Evolutionary conservation across 2,113 vertebrate genomes (phyloP).

Genomic region (Ammospiza caudacuta): DNA sequence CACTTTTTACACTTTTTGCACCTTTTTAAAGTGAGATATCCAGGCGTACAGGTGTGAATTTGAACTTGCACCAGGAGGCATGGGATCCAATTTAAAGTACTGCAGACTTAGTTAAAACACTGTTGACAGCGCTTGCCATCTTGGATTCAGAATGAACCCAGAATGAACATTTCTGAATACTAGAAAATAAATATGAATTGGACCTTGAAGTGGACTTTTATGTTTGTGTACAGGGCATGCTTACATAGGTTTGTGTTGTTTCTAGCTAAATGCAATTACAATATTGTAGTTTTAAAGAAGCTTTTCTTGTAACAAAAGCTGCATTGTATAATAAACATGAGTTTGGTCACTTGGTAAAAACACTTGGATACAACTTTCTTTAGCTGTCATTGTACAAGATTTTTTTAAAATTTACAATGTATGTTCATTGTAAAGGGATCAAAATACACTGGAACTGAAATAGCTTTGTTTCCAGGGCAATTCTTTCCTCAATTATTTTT

Average conservation of each 20-base stretch:
- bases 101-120: background rate
- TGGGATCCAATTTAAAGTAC: background rate
- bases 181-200: background rate
- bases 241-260: background rate
- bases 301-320: constrained; percentile 2
- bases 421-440: background rate
- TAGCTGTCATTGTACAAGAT: background rate
- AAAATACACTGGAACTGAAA: constrained; percentile 24
- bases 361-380: background rate
- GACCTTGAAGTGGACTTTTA: background rate
- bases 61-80: background rate
- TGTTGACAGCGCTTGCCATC: background rate
- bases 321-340: background rate
- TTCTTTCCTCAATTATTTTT: constrained; percentile 18
- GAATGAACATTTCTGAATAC: background rate
- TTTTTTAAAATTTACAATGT: background rate
- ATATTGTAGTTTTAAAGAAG: background rate
- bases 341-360: background rate
- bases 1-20: background rate
- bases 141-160: background rate
- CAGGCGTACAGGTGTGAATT: background rate
- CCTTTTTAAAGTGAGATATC: background rate
- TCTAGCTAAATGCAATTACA: background rate
- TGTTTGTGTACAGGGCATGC: background rate
- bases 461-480: background rate